Percentiles rank a stretch among this genome's conserved stretches.
phyloP scores from a whole-genome alignment of 2,888 invertebrate genomes.

The Microplitis deprimator region DNA sequence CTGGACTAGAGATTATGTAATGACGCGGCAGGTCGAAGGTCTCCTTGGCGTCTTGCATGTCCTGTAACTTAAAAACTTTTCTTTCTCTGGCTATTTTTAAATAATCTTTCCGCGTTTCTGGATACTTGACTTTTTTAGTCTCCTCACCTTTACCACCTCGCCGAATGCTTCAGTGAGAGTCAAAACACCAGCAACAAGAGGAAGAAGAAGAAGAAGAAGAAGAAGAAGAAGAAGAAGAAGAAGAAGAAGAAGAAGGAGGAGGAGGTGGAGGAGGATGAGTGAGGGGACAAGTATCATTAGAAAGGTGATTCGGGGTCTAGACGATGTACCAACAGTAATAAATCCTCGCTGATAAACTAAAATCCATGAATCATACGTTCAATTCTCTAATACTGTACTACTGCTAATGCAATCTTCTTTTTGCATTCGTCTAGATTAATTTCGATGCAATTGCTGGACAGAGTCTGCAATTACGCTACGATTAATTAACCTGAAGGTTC shows the following conservation, averaged over 20 bases:
- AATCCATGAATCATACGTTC: constrained; percentile 30
- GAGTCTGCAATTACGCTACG: constrained; percentile 14
- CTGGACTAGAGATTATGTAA: constrained; percentile 38
- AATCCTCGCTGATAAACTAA: constrained; percentile 10
- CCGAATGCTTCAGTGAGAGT: background rate
- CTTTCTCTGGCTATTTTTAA: constrained; percentile 8
- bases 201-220: background rate
- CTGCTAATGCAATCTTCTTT: background rate
- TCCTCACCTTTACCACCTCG: background rate
- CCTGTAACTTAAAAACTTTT: constrained; percentile 8
- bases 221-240: background rate
- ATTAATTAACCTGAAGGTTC: constrained; percentile 23
- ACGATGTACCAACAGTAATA: constrained; percentile 24
- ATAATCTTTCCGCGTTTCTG: constrained; percentile 27
- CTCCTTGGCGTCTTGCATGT: constrained; percentile 11
- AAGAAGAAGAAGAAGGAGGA: background rate
- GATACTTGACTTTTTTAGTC: constrained; percentile 2
- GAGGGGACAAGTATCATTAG: constrained; percentile 28
- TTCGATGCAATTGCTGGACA: constrained; percentile 28
- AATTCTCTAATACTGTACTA: constrained; percentile 16
- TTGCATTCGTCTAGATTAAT: constrained; percentile 41
- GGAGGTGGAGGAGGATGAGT: too few species aligned
- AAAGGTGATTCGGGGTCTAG: constrained; percentile 32
- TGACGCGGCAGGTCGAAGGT: constrained; percentile 37
- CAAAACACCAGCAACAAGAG: background rate